Base-by-base conservation (phyloP, 2,888 invertebrate species). In the Chydorus sphaericus region DNA sequence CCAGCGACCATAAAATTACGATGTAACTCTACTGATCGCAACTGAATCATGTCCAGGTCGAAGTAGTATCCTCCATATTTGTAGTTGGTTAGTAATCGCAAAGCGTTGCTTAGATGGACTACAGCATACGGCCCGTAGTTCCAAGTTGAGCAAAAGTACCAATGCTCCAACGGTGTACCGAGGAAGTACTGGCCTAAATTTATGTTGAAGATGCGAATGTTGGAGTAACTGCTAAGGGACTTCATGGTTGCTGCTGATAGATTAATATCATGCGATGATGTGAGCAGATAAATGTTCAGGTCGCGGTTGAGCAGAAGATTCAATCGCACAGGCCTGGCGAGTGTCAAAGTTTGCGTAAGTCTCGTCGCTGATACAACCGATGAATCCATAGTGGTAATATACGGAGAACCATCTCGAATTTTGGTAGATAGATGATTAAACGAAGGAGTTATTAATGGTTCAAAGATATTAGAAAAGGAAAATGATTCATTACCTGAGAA, bases 31-130 rank as follows among this genome's bases (percentile, higher is more conserved):
- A 84, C 65, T 4, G 75, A 71, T 60, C 77, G 81, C 18, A 76
- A 74, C 3, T 85, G 77, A 11, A 87, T 73, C 2, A 84, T 77
- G 66, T 87, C 86, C 60, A 83, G 69, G 63, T 87, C 86, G 53
- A 87, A 67, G 65, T 85, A 86, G 52, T 84, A 78, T 0, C 87
- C 87, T 11, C 85, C 83, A 67, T 76, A 85, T 65, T 82, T 84
- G 75, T 80, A 84, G 4, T 87, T 68, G 0, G 81, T 78, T 50
- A 82, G 64, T 63, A 77, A 81, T 60, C 82, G 70, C 14, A 83
- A 68, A 2, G 81, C 71, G 63, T 83, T 82, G 49, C 80, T 79
- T 48, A 79, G 76, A 63, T 82, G 80, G 28, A 75, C 75, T 44
- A 71, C 69, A 0, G 77, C 74, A 48, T 56, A 62, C 39, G 57